These are phyloP conservation scores for Characodon lateralis DNA, from an alignment of 2,797 vertebrate genomes.

Conservation along the genomic window DNA sequence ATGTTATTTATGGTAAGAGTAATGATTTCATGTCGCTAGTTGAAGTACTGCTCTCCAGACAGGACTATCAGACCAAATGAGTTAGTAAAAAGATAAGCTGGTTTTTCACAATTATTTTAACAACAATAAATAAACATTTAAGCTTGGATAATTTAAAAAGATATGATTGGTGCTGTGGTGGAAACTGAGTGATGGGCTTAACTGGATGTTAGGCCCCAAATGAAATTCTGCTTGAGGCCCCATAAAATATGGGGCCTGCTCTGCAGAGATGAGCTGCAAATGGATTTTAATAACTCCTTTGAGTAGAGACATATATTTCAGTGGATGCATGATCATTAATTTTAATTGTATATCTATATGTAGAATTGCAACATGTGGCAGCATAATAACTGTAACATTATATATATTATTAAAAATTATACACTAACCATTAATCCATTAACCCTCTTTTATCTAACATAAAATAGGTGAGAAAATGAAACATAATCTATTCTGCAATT, in stretches of 20 bases:
- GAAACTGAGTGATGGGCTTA: background rate
- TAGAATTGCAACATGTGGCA: background rate
- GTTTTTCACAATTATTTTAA: too few relatives aligned
- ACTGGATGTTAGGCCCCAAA: background rate
- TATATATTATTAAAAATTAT: background rate
- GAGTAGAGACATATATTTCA: background rate
- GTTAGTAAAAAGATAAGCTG: too few relatives aligned
- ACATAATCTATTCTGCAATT: background rate
- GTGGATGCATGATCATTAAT: background rate
- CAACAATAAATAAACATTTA: background rate
- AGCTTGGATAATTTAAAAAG: background rate
- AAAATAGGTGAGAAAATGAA: background rate
- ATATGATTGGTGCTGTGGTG: background rate
- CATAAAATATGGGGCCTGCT: background rate
- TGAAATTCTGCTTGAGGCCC: background rate
- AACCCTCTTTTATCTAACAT: background rate
- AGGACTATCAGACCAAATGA: too few relatives aligned
- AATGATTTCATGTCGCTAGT: too few relatives aligned
- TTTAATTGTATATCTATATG: background rate
- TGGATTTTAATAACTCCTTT: background rate
- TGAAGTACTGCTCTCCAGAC: too few relatives aligned
- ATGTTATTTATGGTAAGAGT: too few relatives aligned
- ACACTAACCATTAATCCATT: background rate
- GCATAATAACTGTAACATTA: background rate
- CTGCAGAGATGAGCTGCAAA: background rate